Evolutionary conservation across 2,888 invertebrate genomes (phyloP).

Genomic region (Luffia ferchaultella): DNA sequence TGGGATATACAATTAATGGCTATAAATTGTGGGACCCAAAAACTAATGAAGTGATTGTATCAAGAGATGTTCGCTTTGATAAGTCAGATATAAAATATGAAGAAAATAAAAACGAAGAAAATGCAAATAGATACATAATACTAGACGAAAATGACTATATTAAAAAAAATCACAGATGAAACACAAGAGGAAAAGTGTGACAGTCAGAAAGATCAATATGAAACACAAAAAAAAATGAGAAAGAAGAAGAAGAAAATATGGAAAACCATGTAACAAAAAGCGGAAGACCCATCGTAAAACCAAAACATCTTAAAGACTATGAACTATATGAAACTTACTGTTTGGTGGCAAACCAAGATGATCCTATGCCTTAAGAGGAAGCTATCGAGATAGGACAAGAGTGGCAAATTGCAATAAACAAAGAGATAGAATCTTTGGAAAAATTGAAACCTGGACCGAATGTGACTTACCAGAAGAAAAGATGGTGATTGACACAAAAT

Average conservation of each 20-base stretch:
- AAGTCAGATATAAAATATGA: constrained; percentile 2
- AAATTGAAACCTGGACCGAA: constrained; percentile 4
- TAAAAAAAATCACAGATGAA: no score
- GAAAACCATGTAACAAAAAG: no score
- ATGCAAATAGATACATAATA: constrained; percentile 1
- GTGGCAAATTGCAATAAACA: neutral
- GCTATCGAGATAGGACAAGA: neutral
- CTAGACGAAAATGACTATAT: neutral
- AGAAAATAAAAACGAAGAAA: neutral
- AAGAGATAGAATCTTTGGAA: neutral
- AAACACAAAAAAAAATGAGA: no score
- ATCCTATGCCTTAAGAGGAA: no score
- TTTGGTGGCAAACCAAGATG: no score
- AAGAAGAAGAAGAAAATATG: no score
- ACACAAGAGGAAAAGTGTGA: no score
- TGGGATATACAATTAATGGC: constrained; percentile 5
- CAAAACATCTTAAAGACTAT: no score
- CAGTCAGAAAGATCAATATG: no score
- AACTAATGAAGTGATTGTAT: constrained; percentile 5
- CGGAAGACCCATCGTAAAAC: no score
- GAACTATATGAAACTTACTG: no score
- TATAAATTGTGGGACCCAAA: constrained; percentile 10
- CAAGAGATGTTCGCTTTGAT: constrained; percentile 9
- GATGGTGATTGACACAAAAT: constrained; percentile 11
- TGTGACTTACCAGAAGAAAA: constrained; percentile 2